A percentile compares a stretch with the other conserved stretches of the same genome.
Evolutionary conservation across 2,888 invertebrate species (phyloP).

Genomic region (Andrena camellia): DNA sequence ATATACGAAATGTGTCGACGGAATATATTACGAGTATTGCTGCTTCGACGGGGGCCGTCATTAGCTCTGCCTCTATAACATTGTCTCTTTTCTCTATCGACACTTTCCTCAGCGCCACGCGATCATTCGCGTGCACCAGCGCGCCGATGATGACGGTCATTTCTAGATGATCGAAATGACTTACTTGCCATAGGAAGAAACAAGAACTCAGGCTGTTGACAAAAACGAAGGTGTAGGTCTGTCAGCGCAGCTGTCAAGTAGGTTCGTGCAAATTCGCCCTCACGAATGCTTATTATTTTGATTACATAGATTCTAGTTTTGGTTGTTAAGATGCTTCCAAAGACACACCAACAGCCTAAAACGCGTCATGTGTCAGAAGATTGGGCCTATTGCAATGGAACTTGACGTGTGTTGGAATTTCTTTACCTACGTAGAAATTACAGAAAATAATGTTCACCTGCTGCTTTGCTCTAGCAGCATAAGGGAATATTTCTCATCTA

Average conservation of each 20-base stretch:
- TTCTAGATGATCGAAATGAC: constrained; percentile 1
- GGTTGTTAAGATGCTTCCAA: too few species aligned
- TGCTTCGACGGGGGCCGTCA: constrained; percentile 11
- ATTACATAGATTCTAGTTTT: constrained; percentile 8
- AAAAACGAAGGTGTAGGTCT: not conserved
- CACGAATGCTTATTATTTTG: constrained; percentile 3
- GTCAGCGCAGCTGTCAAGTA: not conserved
- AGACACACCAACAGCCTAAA: not conserved
- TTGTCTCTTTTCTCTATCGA: constrained; percentile 34
- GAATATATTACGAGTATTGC: constrained; percentile 17
- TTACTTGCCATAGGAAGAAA: not conserved
- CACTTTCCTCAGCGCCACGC: constrained; percentile 23
- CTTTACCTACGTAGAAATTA: too few species aligned
- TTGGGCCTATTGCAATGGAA: too few species aligned
- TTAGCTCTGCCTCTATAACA: constrained; percentile 22
- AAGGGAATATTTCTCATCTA: not conserved
- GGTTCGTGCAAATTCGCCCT: constrained; percentile 2
- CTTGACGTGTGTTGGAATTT: too few species aligned
- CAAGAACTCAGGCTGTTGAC: not conserved
- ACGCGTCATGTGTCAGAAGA: too few species aligned
- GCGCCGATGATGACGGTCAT: not conserved
- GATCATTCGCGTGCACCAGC: constrained; percentile 24
- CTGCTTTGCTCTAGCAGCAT: not conserved
- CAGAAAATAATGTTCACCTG: too few species aligned
- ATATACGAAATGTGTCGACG: constrained; percentile 34